Percentiles rank a stretch among this genome's conserved stretches.
phyloP scores from a whole-genome alignment of 2,888 invertebrate genomes.

The Lepeophtheirus nordmannii region DNA sequence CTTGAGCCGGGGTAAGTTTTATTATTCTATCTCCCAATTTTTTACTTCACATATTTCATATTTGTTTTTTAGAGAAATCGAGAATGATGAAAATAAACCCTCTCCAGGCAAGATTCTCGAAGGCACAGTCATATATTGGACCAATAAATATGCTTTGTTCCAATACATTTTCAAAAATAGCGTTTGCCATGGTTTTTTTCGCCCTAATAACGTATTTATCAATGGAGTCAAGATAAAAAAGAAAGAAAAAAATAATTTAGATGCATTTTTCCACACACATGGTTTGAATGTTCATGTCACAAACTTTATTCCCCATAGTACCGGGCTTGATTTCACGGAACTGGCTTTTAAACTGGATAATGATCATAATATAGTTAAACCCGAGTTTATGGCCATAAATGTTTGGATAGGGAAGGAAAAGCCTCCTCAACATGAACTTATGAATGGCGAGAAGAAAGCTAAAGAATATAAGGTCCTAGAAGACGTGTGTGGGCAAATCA shows the following conservation, averaged over 20 bases:
- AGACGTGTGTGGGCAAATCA: not conserved
- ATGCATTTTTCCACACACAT: not conserved
- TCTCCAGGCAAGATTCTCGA: not conserved
- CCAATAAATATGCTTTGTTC: not conserved
- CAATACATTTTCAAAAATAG: not conserved
- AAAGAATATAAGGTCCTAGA: not conserved
- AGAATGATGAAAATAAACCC: not conserved
- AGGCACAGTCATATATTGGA: not conserved
- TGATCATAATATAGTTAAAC: not conserved
- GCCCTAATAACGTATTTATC: not conserved
- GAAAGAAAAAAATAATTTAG: not conserved
- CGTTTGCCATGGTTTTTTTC: not conserved
- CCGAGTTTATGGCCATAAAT: not conserved
- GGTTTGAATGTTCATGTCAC: not conserved
- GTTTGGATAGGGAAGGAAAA: constrained; percentile 6
- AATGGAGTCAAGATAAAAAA: not conserved
- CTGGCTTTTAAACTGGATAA: not conserved
- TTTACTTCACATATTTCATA: no score
- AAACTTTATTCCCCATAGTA: not conserved
- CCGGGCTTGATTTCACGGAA: not conserved
- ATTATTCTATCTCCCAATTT: no score
- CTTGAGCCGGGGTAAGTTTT: no score
- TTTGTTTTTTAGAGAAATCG: not conserved
- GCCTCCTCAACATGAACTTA: not conserved
- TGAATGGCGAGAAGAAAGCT: not conserved